Conservation (phyloP, 1,140 invertebrate species). For the Drosophila persimilis region DNA sequence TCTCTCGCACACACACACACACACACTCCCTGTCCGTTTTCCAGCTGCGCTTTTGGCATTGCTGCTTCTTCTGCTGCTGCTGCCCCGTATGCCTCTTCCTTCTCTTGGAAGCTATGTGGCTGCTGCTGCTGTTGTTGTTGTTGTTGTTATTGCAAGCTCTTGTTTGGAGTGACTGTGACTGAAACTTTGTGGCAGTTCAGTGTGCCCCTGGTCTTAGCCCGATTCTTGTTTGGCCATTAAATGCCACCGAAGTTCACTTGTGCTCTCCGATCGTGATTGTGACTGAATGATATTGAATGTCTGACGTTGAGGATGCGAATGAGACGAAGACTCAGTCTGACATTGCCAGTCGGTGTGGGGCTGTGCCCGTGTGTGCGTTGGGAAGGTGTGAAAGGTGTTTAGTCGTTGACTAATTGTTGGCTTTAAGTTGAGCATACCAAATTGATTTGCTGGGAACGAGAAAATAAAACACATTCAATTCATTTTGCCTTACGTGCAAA, state of each 20-base stretch:
- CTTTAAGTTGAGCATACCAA: conserved; percentile 73
- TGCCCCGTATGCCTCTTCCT: neutral
- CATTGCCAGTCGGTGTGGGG: conserved; percentile 15
- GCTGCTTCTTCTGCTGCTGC: conserved; percentile 36
- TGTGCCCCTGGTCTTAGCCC: conserved; percentile 58
- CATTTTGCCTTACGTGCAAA: neutral
- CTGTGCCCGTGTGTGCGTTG: conserved; percentile 32
- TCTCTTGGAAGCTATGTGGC: conserved; percentile 1
- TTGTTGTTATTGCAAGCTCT: conserved; percentile 37
- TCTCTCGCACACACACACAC: no score
- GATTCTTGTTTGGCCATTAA: conserved; percentile 52
- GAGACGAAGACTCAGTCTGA: conserved; percentile 32
- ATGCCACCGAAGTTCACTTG: conserved; percentile 78
- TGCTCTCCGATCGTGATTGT: conserved; percentile 65
- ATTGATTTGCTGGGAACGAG: conserved; percentile 28
- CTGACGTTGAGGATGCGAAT: conserved; percentile 63
- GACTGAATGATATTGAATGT: conserved; percentile 73
- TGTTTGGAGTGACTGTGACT: conserved; percentile 15
- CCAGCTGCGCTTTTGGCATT: conserved; percentile 64
- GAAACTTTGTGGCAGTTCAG: conserved; percentile 29
- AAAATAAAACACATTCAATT: conserved; percentile 22
- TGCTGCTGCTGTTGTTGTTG: conserved; percentile 22
- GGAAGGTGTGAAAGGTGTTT: conserved; percentile 75
- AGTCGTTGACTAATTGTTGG: conserved; percentile 74
- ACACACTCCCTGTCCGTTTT: conserved; percentile 37